A percentile compares a stretch with the other conserved stretches of the same genome.
Evolutionary conservation across 1,140 invertebrate species (phyloP).

Genomic region (roundworm (Caenorhabditis elegans)): DNA sequence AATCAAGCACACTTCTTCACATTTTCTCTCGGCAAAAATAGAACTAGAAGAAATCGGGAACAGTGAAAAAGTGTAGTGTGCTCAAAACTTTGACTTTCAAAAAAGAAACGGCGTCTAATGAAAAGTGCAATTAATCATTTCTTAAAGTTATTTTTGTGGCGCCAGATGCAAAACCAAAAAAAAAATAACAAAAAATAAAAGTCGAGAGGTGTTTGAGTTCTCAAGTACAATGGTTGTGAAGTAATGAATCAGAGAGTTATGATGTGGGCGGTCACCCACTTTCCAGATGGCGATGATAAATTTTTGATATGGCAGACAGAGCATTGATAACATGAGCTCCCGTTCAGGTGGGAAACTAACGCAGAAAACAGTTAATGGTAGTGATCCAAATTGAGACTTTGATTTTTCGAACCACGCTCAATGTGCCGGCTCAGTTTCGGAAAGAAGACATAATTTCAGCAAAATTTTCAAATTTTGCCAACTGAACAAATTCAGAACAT

Average conservation of each 20-base stretch:
- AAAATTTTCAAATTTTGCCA: no score
- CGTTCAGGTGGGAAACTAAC: not conserved
- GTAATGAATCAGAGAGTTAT: slow-evolving; percentile 22
- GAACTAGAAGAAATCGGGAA: not conserved
- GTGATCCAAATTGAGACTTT: no score
- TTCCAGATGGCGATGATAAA: slow-evolving; percentile 13
- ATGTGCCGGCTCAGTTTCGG: no score
- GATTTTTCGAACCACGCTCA: no score
- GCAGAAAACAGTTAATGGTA: no score
- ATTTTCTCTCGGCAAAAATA: not conserved
- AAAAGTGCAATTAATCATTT: no score
- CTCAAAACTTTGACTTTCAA: no score
- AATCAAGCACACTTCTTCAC: not conserved
- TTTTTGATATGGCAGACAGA: not conserved
- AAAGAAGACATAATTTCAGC: no score
- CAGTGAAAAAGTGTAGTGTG: no score
- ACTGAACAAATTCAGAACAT: no score
- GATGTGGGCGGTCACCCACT: not conserved
- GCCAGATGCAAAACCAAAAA: not conserved
- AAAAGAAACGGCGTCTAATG: no score
- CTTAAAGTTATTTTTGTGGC: not conserved
- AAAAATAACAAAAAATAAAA: not conserved
- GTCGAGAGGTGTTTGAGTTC: not conserved
- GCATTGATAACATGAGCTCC: not conserved
- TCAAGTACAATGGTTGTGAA: not conserved